Percentiles rank a stretch among this genome's conserved stretches.
phyloP scores from a whole-genome alignment of 2,888 invertebrate genomes.

The Apotomis capreana region DNA sequence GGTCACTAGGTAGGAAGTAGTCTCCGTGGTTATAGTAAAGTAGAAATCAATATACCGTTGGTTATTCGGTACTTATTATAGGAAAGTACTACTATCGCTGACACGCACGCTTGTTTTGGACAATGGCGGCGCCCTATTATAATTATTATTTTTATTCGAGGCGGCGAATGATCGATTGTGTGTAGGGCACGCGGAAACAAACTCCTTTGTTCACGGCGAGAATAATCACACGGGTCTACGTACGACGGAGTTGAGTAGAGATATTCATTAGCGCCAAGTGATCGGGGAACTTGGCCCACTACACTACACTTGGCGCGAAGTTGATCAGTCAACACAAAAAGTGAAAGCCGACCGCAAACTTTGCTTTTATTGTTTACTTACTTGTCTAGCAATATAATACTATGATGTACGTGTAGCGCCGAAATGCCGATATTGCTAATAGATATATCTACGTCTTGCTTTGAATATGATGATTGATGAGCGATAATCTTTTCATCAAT shows the following conservation, averaged over 20 bases:
- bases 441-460: no score
- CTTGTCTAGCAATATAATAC: conserved; percentile 12
- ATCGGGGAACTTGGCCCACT: conserved; percentile 54
- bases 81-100: conserved; percentile 63
- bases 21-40: conserved; percentile 18
- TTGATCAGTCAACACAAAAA: conserved; percentile 46
- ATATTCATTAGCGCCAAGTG: conserved; percentile 71
- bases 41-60: conserved; percentile 35
- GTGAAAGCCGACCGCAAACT: conserved; percentile 39
- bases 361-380: conserved; percentile 28
- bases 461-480: no score
- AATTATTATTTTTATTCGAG: conserved; percentile 81
- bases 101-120: conserved; percentile 74
- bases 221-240: conserved; percentile 75
- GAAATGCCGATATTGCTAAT: not conserved
- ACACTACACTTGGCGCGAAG: conserved; percentile 41
- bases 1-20: conserved; percentile 3
- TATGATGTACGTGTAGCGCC: not conserved
- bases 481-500: no score
- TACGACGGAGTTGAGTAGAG: conserved; percentile 69
- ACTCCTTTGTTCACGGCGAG: conserved; percentile 76
- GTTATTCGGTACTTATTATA: conserved; percentile 32
- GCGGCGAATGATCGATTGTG: conserved; percentile 78
- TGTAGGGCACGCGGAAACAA: conserved; percentile 71
- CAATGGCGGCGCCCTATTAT: conserved; percentile 75